Conservation (phyloP, 2,888 invertebrate genomes). For the Meta bourneti region DNA sequence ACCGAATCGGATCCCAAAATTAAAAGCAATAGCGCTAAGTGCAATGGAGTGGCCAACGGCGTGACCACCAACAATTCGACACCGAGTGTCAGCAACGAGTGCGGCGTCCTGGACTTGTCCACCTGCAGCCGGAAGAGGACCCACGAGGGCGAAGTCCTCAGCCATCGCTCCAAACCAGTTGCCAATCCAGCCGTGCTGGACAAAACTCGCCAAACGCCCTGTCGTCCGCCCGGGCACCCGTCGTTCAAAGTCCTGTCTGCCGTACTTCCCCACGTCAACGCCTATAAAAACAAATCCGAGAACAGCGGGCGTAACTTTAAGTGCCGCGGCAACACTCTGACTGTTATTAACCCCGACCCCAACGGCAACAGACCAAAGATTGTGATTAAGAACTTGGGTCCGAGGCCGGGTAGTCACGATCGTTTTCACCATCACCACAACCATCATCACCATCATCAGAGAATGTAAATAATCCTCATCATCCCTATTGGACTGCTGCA, state of each 20-base stretch:
- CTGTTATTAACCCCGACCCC: constrained; percentile 75
- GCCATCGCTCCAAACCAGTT: constrained; percentile 65
- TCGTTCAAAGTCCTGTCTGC: constrained; percentile 63
- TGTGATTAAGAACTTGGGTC: constrained; percentile 74
- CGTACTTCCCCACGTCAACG: constrained; percentile 57
- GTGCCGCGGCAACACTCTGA: constrained; percentile 68
- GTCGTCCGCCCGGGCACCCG: constrained; percentile 61
- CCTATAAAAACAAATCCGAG: constrained; percentile 67
- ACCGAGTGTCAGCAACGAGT: constrained; percentile 29
- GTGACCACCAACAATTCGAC: not conserved
- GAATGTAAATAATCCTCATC: constrained; percentile 57
- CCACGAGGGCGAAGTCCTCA: constrained; percentile 53
- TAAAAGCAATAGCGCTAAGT: constrained; percentile 18
- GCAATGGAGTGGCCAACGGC: constrained; percentile 31
- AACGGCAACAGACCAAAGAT: constrained; percentile 76
- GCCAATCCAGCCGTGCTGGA: constrained; percentile 76
- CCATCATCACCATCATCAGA: constrained; percentile 70
- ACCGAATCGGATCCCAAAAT: constrained; percentile 28
- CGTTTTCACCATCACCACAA: constrained; percentile 52
- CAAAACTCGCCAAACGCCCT: constrained; percentile 67
- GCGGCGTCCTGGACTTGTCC: constrained; percentile 73
- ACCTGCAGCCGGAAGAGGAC: constrained; percentile 57
- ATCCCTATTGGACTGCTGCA: not conserved
- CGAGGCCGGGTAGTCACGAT: constrained; percentile 63
- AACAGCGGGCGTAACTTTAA: constrained; percentile 63